phyloP scores from a whole-genome alignment of 2,113 vertebrate species.

The Ovis canadensis region DNA sequence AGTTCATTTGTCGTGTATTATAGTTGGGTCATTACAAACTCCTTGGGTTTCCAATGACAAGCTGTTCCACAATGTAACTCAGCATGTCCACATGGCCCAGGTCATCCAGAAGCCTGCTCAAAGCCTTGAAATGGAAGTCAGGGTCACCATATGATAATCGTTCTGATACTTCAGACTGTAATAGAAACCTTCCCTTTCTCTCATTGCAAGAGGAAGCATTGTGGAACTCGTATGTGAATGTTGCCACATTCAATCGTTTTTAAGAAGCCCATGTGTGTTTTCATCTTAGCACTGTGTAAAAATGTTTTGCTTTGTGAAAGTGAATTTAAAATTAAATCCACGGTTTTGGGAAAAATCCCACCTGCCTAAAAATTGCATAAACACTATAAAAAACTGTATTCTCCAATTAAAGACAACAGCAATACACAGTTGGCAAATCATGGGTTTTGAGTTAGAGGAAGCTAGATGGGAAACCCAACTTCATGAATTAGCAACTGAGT shows the following conservation, averaged over 20 bases:
- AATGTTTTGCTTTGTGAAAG: constrained; percentile 60
- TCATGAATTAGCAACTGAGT: background rate
- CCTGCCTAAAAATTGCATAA: background rate
- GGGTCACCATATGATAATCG: background rate
- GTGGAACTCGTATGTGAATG: background rate
- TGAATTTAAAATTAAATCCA: constrained; percentile 31
- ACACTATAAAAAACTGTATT: background rate
- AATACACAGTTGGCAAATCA: background rate
- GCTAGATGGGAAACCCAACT: background rate
- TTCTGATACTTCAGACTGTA: background rate
- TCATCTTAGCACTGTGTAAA: constrained; percentile 32
- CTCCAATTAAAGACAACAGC: background rate
- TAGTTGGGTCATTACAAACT: background rate
- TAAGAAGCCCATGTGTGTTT: background rate
- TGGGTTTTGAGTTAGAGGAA: background rate
- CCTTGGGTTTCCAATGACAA: background rate
- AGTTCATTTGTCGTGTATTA: accelerated
- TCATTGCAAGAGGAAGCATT: background rate
- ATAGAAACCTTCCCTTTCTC: background rate
- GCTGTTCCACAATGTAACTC: background rate
- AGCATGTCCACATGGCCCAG: background rate
- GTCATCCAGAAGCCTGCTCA: accelerated
- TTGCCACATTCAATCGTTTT: background rate
- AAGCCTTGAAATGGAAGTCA: background rate
- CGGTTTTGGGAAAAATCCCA: background rate